Conservation (phyloP, 2,113 vertebrate species). For the Varanus komodoensis region DNA sequence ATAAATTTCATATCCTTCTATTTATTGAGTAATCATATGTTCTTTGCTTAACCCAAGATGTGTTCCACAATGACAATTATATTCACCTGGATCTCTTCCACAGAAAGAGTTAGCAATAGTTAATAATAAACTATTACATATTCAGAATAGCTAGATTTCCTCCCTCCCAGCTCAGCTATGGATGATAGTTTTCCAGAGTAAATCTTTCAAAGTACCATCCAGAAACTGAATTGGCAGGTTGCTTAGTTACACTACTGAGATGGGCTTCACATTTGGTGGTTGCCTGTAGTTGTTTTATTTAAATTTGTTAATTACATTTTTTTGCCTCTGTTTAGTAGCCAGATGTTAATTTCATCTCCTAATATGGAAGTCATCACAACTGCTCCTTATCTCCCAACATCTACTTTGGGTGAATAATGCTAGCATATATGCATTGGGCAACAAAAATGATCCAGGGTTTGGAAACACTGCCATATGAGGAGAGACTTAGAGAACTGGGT, state of each 20-base stretch:
- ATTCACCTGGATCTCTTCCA: constrained; percentile 16
- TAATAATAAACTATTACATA: constrained; percentile 51
- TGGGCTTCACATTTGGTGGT: background rate
- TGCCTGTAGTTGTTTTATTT: background rate
- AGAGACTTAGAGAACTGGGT: too few species aligned
- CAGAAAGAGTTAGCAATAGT: background rate
- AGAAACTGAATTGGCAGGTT: background rate
- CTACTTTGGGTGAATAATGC: background rate
- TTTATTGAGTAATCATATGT: constrained; percentile 46
- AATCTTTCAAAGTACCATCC: constrained; percentile 43
- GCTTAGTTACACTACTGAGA: background rate
- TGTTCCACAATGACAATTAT: constrained; percentile 20
- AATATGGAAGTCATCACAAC: background rate
- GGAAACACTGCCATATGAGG: too few species aligned
- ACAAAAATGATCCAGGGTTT: too few species aligned
- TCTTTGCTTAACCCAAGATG: constrained; percentile 24
- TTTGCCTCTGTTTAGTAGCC: background rate
- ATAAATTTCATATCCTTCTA: constrained; percentile 28
- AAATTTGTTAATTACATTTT: background rate
- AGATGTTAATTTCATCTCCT: background rate
- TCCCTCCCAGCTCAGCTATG: background rate
- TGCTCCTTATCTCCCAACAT: background rate
- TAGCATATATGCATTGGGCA: background rate
- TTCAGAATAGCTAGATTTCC: constrained; percentile 18
- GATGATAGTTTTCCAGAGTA: constrained; percentile 44